These are phyloP conservation scores for Gobiocypris rarus DNA, from an alignment of 2,113 vertebrate species.

Conservation along the genomic window DNA sequence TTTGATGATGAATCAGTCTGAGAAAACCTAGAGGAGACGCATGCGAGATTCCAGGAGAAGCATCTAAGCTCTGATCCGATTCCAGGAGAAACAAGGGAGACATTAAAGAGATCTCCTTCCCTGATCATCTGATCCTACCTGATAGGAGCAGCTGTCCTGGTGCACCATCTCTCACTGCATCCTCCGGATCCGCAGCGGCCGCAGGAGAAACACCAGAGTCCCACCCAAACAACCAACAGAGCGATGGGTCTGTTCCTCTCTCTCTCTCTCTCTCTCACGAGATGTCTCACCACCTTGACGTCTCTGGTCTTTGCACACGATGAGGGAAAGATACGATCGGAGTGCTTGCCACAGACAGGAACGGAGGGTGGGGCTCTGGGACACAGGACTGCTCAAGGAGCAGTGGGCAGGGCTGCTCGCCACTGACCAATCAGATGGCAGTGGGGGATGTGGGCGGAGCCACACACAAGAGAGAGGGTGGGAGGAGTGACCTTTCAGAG, in stretches of 20 bases:
- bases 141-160: conserved; percentile 92
- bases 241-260: not conserved
- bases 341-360: conserved; percentile 65
- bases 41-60: not conserved
- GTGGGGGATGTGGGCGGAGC: conserved; percentile 56
- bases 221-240: not conserved
- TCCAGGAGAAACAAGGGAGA: not conserved
- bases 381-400: conserved; percentile 45
- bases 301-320: not conserved
- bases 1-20: too few species aligned
- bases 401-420: conserved; percentile 59
- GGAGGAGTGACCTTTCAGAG: conserved; percentile 76
- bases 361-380: conserved; percentile 55
- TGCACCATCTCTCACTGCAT: conserved; percentile 93
- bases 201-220: conserved; percentile 17
- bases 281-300: too few species aligned
- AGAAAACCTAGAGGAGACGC: too few species aligned
- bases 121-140: conserved; percentile 76
- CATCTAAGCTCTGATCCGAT: not conserved
- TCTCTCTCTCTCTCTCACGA: not conserved
- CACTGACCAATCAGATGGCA: conserved; percentile 55
- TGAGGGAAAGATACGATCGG: conserved; percentile 65
- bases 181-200: conserved; percentile 72
- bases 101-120: not conserved
- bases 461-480: conserved; percentile 54